Base-by-base conservation (phyloP, 2,797 vertebrate genomes). In the Nannoperca australis region DNA sequence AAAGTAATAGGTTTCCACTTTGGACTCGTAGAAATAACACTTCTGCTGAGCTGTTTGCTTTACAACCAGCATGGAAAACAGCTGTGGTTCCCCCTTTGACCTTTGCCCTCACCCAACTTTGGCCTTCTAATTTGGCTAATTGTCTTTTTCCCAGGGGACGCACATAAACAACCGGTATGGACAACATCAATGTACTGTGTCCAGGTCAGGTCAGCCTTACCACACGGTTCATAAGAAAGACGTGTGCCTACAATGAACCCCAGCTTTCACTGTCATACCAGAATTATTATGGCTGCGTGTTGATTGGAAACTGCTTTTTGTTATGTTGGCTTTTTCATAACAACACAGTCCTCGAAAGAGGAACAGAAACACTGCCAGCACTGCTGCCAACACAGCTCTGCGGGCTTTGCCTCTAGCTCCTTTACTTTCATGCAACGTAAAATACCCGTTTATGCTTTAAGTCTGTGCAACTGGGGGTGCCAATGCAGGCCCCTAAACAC, bases 121-220 rank as follows among this genome's bases (percentile, higher is more conserved):
- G 83, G 67, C 69, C 85, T 85, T 81, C 84, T 94, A 88, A 94
- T 95, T 93, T 88, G 69, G 77, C 79, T 92, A 94, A 95, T 94
- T 92, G 89, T 74, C 64, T 79, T 76, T 73, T 60, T 66, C 85
- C 88, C 85, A 40, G 5, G 67, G 73, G 85, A 84, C 40, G 18
- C 73, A 60, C 73, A 87, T 34, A 59, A 58, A 82, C 54, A 40
- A 72, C 81, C 9, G 13, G 59, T 70, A 80, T 82, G 83, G 79
- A 71, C 71, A 84, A 74, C 91, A 86, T 87, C 90, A 93, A 68
- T 87, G 83, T 90, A 67, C 24, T 30, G 78, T 56, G 65, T 78
- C 58, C 73, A 58, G 85, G 85, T 93, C 91, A 90, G 89, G 84
- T 90, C 88, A 88, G 83, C 60, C 67, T 76, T 76, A 59, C 82